Evolutionary conservation across 2,113 vertebrate species (phyloP), one percentile per base, ranked within the genome.

Genomic region (Galeopterus variegatus): DNA sequence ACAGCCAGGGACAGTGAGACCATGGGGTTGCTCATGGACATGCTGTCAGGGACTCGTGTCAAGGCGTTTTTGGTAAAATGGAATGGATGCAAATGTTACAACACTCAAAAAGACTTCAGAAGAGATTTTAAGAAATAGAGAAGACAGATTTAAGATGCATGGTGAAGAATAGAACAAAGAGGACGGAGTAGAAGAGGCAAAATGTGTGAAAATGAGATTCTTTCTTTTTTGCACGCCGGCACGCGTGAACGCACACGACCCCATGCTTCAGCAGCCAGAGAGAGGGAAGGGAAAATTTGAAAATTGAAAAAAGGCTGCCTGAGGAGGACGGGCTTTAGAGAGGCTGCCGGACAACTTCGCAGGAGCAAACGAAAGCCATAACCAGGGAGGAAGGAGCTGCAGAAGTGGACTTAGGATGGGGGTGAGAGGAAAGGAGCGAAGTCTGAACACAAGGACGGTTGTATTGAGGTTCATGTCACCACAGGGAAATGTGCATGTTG

Each of bases 31-130:
- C 18, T 83, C 33, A 2, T 15, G 76, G 72, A 69, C 50, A 33
- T 62, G 48, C 36, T 67, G 76, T 54, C 31, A 91, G 85, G 84
- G 81, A 83, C 80, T 96, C 12, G 23, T 45, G 92, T 77, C 92
- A 69, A 83, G 33, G n/a, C 36, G 24, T 58, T 80, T 95, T 81
- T 48, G 70, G 87, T 85, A 18, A 89, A 69, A 36, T 28, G 24
- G 50, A 60, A 33, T 33, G 73, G 52, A 60, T 82, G 10, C 58
- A 77, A 83, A 75, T 50, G 33, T 36, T 62, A 56, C 86, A 70
- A 41, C 2, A 10, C 24, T 65, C 65, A 12, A 26, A 50, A 90
- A 26, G n/a, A 92, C 64, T 52, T 58, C 50, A 65, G n/a, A n/a
- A 62, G 69, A 94, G 31, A 81, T 67, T 48, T 89, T 21, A 41